Evolutionary conservation across 2,888 invertebrate genomes (phyloP).

Genomic region (Meliscaeva auricollis): DNA sequence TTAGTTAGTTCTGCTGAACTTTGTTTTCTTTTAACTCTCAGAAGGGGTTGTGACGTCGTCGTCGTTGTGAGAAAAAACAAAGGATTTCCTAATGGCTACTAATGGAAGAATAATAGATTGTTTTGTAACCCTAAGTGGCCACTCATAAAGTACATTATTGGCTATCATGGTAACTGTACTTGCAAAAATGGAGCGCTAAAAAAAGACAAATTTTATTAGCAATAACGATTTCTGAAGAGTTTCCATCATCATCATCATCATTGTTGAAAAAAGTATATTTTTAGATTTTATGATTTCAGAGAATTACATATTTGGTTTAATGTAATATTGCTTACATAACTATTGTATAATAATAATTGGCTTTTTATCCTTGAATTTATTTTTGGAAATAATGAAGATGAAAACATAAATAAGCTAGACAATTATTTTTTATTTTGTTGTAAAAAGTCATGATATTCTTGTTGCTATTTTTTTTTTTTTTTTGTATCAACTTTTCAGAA

Average conservation of each 20-base stretch:
- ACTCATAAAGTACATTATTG: slow-evolving; percentile 24
- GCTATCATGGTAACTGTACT: slow-evolving; percentile 30
- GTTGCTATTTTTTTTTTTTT: too few relatives aligned
- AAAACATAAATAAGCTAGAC: neutral
- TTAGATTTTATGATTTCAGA: slow-evolving; percentile 4
- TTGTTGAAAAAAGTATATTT: slow-evolving; percentile 1
- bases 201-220: neutral
- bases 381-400: neutral
- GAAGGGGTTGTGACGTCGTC: slow-evolving; percentile 9
- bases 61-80: too few relatives aligned
- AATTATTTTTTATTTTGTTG: too few relatives aligned
- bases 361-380: neutral
- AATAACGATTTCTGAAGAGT: neutral
- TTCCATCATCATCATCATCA: neutral
- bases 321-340: neutral
- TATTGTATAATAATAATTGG: neutral
- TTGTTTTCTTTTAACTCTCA: neutral
- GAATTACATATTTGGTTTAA: neutral
- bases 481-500: neutral
- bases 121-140: slow-evolving; percentile 60
- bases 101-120: slow-evolving; percentile 55
- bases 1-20: neutral
- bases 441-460: too few relatives aligned
- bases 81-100: slow-evolving; percentile 31
- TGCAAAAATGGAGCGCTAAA: neutral